These are phyloP conservation scores for Napeogenes inachia DNA, from an alignment of 2,888 invertebrate genomes.

Conservation along the genomic window DNA sequence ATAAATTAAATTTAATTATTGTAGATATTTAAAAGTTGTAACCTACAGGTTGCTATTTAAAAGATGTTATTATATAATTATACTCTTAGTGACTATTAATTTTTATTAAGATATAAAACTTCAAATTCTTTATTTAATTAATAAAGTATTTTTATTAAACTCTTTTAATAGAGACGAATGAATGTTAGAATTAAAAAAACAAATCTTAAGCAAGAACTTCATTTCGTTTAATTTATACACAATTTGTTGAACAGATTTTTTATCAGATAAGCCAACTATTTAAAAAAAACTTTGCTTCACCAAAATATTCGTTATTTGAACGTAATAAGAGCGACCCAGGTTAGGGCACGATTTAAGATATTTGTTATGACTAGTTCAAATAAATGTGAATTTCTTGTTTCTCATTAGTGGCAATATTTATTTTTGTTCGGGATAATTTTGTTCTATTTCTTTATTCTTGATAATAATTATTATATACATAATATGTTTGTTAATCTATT, in stretches of 20 bases:
- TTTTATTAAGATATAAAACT: too few relatives aligned
- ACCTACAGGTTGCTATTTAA: too few relatives aligned
- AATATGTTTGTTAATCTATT: neutral
- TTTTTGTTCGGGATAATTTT: neutral
- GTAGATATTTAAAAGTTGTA: too few relatives aligned
- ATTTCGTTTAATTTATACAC: constrained; percentile 20
- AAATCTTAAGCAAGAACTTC: too few relatives aligned
- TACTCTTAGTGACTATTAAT: too few relatives aligned
- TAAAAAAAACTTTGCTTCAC: neutral
- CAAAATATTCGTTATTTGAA: constrained; percentile 13
- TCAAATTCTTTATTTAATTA: too few relatives aligned
- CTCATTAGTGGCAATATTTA: constrained; percentile 12
- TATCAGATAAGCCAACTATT: constrained; percentile 22
- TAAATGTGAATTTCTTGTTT: constrained; percentile 15
- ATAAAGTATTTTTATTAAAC: too few relatives aligned
- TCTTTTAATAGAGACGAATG: too few relatives aligned
- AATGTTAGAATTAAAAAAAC: too few relatives aligned
- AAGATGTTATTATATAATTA: too few relatives aligned
- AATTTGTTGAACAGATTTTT: constrained; percentile 22
- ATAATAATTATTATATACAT: neutral
- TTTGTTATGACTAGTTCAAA: constrained; percentile 31
- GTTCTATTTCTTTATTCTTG: constrained; percentile 1
- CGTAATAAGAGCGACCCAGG: constrained; percentile 4
- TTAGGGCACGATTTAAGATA: constrained; percentile 27
- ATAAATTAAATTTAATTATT: too few relatives aligned